Conservation (phyloP, 1,140 invertebrate species). For the Macrobrachium nipponense region DNA sequence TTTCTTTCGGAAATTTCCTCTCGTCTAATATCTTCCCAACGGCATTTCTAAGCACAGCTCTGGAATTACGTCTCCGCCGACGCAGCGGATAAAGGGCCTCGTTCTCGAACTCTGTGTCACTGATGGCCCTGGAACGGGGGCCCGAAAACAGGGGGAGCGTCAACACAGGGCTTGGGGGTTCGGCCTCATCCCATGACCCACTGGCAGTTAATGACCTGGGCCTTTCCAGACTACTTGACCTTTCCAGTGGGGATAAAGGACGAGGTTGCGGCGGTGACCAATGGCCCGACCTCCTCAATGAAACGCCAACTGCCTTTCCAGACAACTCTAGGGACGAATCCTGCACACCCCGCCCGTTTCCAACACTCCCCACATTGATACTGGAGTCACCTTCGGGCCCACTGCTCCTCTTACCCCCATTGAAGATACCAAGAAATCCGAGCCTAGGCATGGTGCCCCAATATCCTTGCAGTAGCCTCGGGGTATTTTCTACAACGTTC, state of each 20-base stretch:
- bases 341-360: background rate
- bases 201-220: slow-evolving; percentile 44
- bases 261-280: slow-evolving; percentile 52
- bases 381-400: slow-evolving; percentile 10
- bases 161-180: slow-evolving; percentile 36
- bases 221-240: slow-evolving; percentile 36
- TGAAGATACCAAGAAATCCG: slow-evolving; percentile 52
- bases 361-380: slow-evolving; percentile 36
- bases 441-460: slow-evolving; percentile 52
- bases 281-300: slow-evolving; percentile 14
- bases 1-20: background rate
- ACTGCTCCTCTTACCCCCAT: slow-evolving; percentile 18
- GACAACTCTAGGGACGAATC: background rate
- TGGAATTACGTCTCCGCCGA: slow-evolving; percentile 15
- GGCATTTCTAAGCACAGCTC: slow-evolving; percentile 42
- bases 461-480: background rate
- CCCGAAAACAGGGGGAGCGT: background rate
- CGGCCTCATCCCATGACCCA: slow-evolving; percentile 48
- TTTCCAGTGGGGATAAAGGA: slow-evolving; percentile 23
- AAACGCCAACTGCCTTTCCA: background rate
- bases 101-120: slow-evolving; percentile 16
- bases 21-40: slow-evolving; percentile 46
- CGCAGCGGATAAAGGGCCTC: background rate
- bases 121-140: background rate
- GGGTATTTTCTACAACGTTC: background rate